phyloP scores from a whole-genome alignment of 2,113 vertebrate species.

The Oceanodroma tethys region DNA sequence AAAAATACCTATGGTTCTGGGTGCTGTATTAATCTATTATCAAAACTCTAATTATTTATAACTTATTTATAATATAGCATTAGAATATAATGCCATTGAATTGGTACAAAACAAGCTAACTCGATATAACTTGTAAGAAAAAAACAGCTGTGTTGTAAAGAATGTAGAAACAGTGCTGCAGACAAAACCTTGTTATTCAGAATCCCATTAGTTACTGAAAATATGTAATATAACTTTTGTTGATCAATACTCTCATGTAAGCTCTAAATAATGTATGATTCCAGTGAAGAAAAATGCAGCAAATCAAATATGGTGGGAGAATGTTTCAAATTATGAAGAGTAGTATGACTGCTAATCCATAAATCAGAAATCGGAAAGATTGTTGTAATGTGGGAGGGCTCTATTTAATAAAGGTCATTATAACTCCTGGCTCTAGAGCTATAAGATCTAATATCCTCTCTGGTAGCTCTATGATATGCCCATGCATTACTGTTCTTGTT shows the following conservation, averaged over 20 bases:
- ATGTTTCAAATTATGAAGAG: conserved; percentile 54
- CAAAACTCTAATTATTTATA: neutral
- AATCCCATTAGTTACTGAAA: conserved; percentile 44
- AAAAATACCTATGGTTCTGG: neutral
- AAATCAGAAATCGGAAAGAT: conserved; percentile 72
- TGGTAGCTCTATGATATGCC: conserved; percentile 77
- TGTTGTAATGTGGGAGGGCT: conserved; percentile 69
- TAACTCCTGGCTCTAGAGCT: conserved; percentile 74
- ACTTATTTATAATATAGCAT: neutral
- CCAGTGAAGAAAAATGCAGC: conserved; percentile 44
- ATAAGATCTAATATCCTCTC: conserved; percentile 78
- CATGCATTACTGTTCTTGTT: conserved; percentile 83
- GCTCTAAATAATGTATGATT: conserved; percentile 62
- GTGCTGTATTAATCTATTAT: neutral
- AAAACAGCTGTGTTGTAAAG: neutral
- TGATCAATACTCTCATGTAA: conserved; percentile 55
- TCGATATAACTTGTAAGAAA: neutral
- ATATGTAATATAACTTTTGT: conserved; percentile 46
- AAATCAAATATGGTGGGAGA: conserved; percentile 65
- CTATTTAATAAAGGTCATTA: conserved; percentile 79
- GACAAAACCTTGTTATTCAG: conserved; percentile 33
- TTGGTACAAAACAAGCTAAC: neutral
- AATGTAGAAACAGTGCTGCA: neutral
- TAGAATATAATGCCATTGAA: neutral
- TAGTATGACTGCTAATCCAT: conserved; percentile 61